These are phyloP conservation scores for Hylomyscus alleni DNA, from an alignment of 2,797 vertebrate species.

Conservation along the genomic window DNA sequence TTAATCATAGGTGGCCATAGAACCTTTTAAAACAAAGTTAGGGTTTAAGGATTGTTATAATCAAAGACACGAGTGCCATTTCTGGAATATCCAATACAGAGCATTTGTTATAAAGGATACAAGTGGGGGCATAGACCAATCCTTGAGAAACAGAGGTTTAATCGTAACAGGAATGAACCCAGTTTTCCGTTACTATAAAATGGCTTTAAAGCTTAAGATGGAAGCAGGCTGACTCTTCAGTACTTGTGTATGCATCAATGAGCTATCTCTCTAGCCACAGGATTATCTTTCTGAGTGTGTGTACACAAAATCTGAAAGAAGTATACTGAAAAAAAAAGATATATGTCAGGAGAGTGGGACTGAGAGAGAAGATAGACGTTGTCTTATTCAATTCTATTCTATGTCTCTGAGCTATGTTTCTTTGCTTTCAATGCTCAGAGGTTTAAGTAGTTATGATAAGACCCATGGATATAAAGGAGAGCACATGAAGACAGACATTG, in stretches of 20 bases:
- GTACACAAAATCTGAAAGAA: background rate
- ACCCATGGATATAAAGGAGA: constrained; percentile 36
- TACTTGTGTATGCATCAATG: fast-evolving
- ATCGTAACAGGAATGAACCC: background rate
- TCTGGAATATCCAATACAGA: background rate
- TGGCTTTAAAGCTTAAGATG: background rate
- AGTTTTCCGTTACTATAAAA: background rate
- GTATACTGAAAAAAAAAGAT: background rate
- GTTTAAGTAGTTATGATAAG: constrained; percentile 62
- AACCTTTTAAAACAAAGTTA: background rate
- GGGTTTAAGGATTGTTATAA: background rate
- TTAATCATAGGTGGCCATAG: background rate
- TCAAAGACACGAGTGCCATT: background rate
- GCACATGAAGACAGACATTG: constrained; percentile 30
- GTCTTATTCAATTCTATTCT: background rate
- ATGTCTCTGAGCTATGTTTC: background rate
- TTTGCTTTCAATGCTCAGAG: constrained; percentile 53
- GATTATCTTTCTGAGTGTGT: background rate
- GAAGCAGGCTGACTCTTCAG: background rate
- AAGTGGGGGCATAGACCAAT: background rate
- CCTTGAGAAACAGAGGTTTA: background rate
- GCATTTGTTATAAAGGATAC: background rate
- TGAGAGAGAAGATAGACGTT: background rate
- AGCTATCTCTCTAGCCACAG: background rate
- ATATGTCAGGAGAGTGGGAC: background rate